phyloP scores from a whole-genome alignment of 1,140 invertebrate species.

The Helicoverpa armigera region DNA sequence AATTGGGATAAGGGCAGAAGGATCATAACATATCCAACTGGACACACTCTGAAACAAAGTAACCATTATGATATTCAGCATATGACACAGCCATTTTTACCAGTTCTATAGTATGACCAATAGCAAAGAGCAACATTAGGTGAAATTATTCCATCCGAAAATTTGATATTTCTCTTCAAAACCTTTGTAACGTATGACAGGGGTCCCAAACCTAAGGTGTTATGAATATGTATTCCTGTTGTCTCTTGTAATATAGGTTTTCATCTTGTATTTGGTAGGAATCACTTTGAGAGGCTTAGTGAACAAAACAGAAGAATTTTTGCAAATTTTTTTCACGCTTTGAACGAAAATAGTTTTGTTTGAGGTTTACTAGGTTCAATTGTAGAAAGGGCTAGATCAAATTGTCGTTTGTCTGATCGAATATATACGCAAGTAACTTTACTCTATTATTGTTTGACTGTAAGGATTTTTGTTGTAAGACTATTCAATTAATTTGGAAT shows the following conservation, averaged over 20 bases:
- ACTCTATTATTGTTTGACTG: too few relatives aligned
- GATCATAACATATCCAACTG: too few relatives aligned
- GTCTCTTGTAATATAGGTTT: slow-evolving; percentile 9
- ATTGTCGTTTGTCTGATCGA: too few relatives aligned
- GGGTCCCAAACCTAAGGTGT: slow-evolving; percentile 8
- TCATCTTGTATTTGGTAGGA: background rate
- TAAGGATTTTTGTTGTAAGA: too few relatives aligned
- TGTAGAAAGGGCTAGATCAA: too few relatives aligned
- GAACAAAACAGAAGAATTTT: too few relatives aligned
- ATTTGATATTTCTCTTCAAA: slow-evolving; percentile 13
- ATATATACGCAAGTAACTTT: too few relatives aligned
- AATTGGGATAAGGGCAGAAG: too few relatives aligned
- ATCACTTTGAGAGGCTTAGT: slow-evolving; percentile 23
- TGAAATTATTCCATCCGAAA: background rate
- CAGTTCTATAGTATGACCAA: background rate
- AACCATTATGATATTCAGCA: background rate
- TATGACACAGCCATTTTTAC: background rate
- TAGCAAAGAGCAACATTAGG: background rate
- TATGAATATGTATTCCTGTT: slow-evolving; percentile 42
- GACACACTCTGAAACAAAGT: background rate
- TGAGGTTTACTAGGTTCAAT: too few relatives aligned
- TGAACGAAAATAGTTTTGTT: too few relatives aligned
- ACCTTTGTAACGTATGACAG: slow-evolving; percentile 34
- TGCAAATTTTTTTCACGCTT: too few relatives aligned
- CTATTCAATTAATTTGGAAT: too few relatives aligned